Conservation (phyloP, 2,888 invertebrate genomes). For the Xestia c-nigrum region DNA sequence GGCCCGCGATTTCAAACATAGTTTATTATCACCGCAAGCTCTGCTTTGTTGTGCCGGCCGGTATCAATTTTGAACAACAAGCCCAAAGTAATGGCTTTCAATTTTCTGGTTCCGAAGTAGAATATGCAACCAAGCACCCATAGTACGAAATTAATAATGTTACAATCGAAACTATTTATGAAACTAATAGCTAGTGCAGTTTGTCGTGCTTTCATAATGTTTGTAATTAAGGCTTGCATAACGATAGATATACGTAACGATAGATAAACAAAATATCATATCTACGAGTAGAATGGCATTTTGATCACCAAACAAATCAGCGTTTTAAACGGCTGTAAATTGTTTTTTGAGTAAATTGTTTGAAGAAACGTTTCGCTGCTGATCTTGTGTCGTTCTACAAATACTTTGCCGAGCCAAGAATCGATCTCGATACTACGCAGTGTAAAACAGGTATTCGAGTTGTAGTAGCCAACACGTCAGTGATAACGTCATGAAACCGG, state of each 20-base stretch:
- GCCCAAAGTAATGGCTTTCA: neutral
- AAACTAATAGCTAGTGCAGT: slow-evolving; percentile 12
- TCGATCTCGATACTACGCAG: neutral
- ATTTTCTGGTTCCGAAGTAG: neutral
- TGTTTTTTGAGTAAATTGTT: slow-evolving; percentile 11
- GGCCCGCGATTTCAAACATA: neutral
- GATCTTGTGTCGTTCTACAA: neutral
- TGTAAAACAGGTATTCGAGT: slow-evolving; percentile 8
- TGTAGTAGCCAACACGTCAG: slow-evolving; percentile 1
- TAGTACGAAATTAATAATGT: slow-evolving; percentile 16
- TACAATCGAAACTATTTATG: neutral
- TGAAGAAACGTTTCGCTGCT: neutral
- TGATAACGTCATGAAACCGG: slow-evolving; percentile 1
- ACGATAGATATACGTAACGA: neutral
- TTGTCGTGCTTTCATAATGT: slow-evolving; percentile 16
- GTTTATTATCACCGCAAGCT: neutral
- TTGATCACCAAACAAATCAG: slow-evolving; percentile 16
- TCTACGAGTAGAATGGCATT: slow-evolving; percentile 8
- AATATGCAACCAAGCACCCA: slow-evolving; percentile 9
- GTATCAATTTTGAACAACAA: neutral
- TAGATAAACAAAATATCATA: no score
- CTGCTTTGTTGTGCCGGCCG: neutral
- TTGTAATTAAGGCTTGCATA: slow-evolving; percentile 9
- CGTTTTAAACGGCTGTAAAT: neutral
- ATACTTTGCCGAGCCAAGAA: slow-evolving; percentile 4